Evolutionary conservation across 2,113 vertebrate genomes (phyloP), one percentile per base, ranked within the genome.

Genomic region (Anas platyrhynchos): DNA sequence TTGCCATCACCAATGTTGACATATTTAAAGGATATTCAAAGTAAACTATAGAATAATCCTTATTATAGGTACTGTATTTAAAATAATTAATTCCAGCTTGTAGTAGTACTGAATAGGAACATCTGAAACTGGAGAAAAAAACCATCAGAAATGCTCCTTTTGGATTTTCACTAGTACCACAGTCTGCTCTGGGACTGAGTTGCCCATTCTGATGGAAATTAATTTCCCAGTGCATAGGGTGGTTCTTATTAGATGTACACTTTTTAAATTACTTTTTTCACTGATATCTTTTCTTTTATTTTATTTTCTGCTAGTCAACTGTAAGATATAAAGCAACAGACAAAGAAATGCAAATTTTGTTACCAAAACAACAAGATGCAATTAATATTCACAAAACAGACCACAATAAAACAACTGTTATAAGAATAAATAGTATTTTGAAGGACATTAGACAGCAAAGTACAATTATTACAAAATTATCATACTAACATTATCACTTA

Each of bases 51-150:
- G 20, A 76, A 4, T 63, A 76, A 90, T 43, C 44, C 13, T 90
- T 85, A 76, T 44, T 75, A 58, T 8, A n/a, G 4, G 21, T 63
- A 75, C 32, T 62, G 11, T 75, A 78, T 23, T 67, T 75, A 63
- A 96, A 94, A 76, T 55, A 65, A 73, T 79, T 76, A 83, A 87
- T 88, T 63, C 21, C 16, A 43, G 3, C 4, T 78, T 86, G 32
- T 84, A 79, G 27, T 32, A 78, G 4, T 36, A 91, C 25, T 71
- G 32, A 67, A 78, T 29, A 12, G 27, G 31, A 12, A 84, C 58
- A 85, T 79, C 27, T 91, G 71, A 92, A 48, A 34, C 52, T 75
- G 77, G 81, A 86, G 31, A 82, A 96, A 90, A 90, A 16, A 27
- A 80, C 91, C 41, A 46, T 88, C 65, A 93, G 16, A 56, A 95